These are phyloP conservation scores for Motacilla tschutschensis DNA, from an alignment of 2,113 vertebrate species.

Conservation along the genomic window DNA sequence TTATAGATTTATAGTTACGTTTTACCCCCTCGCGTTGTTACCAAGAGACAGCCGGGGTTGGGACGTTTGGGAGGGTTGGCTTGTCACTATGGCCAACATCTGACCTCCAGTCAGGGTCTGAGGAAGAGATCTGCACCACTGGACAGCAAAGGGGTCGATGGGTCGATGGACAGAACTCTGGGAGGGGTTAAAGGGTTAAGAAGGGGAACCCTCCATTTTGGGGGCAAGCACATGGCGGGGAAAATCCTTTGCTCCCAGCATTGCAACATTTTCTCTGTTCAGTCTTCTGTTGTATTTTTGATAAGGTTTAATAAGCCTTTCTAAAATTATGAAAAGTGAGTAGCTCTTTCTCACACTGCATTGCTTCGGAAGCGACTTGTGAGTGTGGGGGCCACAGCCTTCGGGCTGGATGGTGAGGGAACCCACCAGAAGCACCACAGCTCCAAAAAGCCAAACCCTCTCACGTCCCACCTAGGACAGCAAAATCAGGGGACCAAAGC, in stretches of 20 bases:
- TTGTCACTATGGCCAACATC: neutral
- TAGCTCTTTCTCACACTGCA: neutral
- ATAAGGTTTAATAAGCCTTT: neutral
- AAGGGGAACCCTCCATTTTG: neutral
- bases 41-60: neutral
- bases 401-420: rapidly evolving
- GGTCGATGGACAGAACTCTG: neutral
- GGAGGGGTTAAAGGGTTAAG: neutral
- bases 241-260: neutral
- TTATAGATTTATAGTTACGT: neutral
- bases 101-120: neutral
- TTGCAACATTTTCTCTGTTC: neutral
- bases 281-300: neutral
- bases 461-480: rapidly evolving
- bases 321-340: neutral
- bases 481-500: neutral
- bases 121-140: too few relatives aligned
- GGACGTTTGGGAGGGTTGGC: neutral
- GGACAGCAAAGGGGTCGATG: neutral
- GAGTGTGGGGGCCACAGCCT: neutral
- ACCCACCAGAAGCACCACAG: neutral
- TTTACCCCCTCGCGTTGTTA: neutral
- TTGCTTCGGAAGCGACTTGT: neutral
- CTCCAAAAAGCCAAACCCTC: neutral
- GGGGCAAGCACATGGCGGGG: too few relatives aligned